These are phyloP conservation scores for Diplodus sargus DNA, from an alignment of 2,797 vertebrate species.

Conservation along the genomic window DNA sequence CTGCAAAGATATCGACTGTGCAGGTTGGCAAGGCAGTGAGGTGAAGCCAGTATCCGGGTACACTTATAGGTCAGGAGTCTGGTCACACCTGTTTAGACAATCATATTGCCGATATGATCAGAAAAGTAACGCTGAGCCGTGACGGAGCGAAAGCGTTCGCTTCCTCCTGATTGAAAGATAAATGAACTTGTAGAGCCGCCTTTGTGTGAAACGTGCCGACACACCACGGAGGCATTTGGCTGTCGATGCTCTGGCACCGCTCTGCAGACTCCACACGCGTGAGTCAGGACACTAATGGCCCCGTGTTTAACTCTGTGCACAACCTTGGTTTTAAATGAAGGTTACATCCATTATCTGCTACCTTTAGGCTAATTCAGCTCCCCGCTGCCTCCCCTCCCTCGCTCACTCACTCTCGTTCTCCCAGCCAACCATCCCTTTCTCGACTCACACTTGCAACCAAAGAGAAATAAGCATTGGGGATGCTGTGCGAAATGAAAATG, in stretches of 20 bases:
- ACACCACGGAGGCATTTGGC: background rate
- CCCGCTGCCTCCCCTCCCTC: background rate
- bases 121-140: too few species aligned
- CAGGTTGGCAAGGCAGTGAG: background rate
- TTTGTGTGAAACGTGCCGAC: background rate
- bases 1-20: background rate
- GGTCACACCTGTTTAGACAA: background rate
- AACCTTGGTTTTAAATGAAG: slow-evolving; percentile 66
- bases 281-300: slow-evolving; percentile 55
- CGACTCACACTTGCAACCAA: too few species aligned
- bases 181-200: background rate
- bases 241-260: background rate
- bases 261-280: slow-evolving; percentile 9
- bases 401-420: slow-evolving; percentile 1
- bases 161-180: background rate
- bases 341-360: slow-evolving; percentile 70
- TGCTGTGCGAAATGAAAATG: too few species aligned
- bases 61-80: too few species aligned
- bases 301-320: slow-evolving; percentile 19
- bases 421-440: background rate
- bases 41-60: background rate
- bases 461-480: too few species aligned
- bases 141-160: too few species aligned
- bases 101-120: background rate
- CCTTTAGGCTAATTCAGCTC: slow-evolving; percentile 65